Evolutionary conservation across 2,113 vertebrate species (phyloP).

Genomic region (Passer montanus): DNA sequence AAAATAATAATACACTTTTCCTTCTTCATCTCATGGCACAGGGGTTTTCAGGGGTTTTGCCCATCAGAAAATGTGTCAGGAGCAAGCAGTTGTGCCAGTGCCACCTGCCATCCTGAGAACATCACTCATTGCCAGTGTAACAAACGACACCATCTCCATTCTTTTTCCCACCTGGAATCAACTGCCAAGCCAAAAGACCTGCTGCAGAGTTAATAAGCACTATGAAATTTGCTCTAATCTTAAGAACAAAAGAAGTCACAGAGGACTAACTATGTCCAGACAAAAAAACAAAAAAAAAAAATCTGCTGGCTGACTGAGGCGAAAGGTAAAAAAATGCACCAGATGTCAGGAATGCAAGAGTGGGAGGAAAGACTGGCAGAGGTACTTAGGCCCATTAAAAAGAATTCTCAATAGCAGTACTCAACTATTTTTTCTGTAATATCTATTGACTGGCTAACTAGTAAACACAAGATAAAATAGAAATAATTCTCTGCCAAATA

Average conservation of each 20-base stretch:
- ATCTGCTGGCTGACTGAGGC: background rate
- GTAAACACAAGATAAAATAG: constrained; percentile 33
- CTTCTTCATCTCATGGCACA: background rate
- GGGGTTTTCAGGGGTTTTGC: background rate
- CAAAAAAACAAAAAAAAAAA: background rate
- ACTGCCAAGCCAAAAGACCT: background rate
- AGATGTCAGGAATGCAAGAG: background rate
- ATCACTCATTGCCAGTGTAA: background rate
- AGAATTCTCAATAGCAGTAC: background rate
- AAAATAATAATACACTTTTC: background rate
- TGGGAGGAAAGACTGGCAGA: background rate
- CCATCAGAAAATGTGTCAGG: background rate
- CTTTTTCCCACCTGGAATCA: background rate
- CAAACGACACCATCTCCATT: background rate
- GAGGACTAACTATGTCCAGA: background rate
- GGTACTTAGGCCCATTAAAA: background rate
- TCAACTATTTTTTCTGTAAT: background rate
- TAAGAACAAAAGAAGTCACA: background rate
- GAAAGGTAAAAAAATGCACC: background rate
- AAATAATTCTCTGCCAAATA: constrained; percentile 30
- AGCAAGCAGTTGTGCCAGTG: background rate
- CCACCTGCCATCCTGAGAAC: background rate
- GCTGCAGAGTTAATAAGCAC: constrained; percentile 14
- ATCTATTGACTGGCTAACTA: constrained; percentile 26
- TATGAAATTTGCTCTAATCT: background rate